Base-by-base conservation (phyloP, 2,113 vertebrate genomes). In the Tiliqua scincoides region DNA sequence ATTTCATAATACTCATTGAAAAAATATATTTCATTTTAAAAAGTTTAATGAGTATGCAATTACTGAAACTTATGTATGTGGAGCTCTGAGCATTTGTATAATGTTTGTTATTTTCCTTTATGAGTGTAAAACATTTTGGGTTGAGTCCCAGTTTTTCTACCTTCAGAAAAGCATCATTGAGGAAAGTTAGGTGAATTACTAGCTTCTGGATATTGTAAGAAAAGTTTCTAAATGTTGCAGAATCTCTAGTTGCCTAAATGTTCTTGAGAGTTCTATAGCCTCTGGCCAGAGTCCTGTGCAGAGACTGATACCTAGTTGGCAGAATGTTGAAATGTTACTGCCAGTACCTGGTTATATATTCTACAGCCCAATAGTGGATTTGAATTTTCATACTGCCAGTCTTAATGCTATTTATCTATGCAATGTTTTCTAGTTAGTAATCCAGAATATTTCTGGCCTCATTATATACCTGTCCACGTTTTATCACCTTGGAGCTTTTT, bases 1-100 rank as follows among this genome's bases (percentile, higher is more conserved):
- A 87, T 43, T 90, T 91, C 48, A 82, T 65, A 72, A 0, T 91
- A 77, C 32, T 73, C 87, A 90, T 30, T 85, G 59, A 73, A 82
- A 30, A 89, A 87, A 76, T 68, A 20, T 59, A 35, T 86, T 84
- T 4, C 59, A 30, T 2, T 72, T 89, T 4, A 0, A 77, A 48
- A 20, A 0, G 67, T 80, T 57, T 9, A 84, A 73, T 48, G 57
- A 84, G 59, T 79, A 1, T 67, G 1, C 72, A n/a, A 4, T 92
- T 78, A 30, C 59, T 89, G 32, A 63, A 85, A 9, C 68, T 72
- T 37, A 27, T 80, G 2, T 74, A 12, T 48, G 77, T 76, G 7
- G 21, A 83, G 1, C 65, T 2, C 5, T 52, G n/a, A 85, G 73
- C 78, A 81, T 73, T 61, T 52, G 6, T 71, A 7, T 86, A 59